Conservation (phyloP, 2,113 vertebrate genomes). For the Ammodytes dubius region DNA sequence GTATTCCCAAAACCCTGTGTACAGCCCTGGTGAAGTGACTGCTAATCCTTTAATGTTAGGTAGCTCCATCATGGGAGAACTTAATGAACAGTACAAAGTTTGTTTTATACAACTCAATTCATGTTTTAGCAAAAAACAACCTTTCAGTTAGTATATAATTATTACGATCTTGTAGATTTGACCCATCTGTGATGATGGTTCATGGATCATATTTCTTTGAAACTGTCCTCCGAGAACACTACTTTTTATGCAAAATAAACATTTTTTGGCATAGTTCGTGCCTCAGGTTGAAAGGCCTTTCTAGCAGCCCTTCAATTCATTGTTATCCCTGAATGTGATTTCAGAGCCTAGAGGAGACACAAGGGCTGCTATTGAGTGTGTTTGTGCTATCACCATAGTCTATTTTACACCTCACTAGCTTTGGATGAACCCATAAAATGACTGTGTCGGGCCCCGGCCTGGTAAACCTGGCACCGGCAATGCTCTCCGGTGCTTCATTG, state of each 20-base stretch:
- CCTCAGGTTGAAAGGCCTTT: conserved; percentile 40
- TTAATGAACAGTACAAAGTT: neutral
- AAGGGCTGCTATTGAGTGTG: conserved; percentile 59
- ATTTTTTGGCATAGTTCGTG: conserved; percentile 10
- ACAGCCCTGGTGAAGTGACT: neutral
- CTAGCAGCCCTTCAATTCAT: conserved; percentile 44
- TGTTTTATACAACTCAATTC: neutral
- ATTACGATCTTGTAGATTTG: neutral
- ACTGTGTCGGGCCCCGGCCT: conserved; percentile 55
- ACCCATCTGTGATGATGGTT: conserved; percentile 13
- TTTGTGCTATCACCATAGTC: conserved; percentile 75
- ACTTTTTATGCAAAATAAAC: conserved; percentile 48
- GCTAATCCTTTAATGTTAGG: neutral
- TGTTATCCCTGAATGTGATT: conserved; percentile 70
- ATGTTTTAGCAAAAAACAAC: neutral
- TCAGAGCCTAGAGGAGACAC: conserved; percentile 70
- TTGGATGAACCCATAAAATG: conserved; percentile 80
- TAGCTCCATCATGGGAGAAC: neutral
- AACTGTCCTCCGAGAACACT: conserved; percentile 17
- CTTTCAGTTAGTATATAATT: neutral
- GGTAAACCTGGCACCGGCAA: conserved; percentile 64
- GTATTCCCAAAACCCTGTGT: no score
- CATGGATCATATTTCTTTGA: neutral
- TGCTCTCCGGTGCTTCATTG: conserved; percentile 51
- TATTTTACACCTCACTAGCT: conserved; percentile 84